Conservation (phyloP, 2,888 invertebrate genomes). For the Drepana falcataria region DNA sequence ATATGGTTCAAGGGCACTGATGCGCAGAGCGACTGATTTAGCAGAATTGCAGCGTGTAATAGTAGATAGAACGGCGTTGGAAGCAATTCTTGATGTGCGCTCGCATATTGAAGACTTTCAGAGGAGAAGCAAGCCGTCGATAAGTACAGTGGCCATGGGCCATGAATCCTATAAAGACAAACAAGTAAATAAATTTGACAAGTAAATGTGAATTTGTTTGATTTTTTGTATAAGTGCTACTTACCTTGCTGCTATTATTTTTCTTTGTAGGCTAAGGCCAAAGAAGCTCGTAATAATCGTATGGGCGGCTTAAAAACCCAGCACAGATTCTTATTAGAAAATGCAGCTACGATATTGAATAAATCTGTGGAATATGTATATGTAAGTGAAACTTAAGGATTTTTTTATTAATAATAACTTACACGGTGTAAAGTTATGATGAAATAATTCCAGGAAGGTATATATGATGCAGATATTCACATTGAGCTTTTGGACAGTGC, state of each 20-base stretch:
- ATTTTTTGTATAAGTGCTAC: slow-evolving; percentile 20
- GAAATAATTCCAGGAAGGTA: slow-evolving; percentile 76
- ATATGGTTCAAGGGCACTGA: not conserved
- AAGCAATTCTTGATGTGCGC: slow-evolving; percentile 64
- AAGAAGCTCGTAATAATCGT: slow-evolving; percentile 77
- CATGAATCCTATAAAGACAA: slow-evolving; percentile 73
- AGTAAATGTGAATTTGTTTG: slow-evolving; percentile 34
- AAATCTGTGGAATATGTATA: slow-evolving; percentile 77
- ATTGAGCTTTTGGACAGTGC: slow-evolving; percentile 81
- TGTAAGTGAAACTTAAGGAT: slow-evolving; percentile 35
- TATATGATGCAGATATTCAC: slow-evolving; percentile 82
- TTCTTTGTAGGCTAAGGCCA: slow-evolving; percentile 78
- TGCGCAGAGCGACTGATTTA: slow-evolving; percentile 11
- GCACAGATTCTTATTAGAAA: slow-evolving; percentile 84
- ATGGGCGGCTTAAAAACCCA: slow-evolving; percentile 60
- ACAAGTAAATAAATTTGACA: slow-evolving; percentile 60
- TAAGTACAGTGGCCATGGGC: slow-evolving; percentile 58
- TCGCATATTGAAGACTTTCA: slow-evolving; percentile 56
- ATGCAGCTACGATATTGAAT: slow-evolving; percentile 79
- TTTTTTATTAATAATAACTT: too few relatives aligned
- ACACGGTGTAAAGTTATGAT: not conserved
- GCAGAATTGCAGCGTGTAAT: slow-evolving; percentile 33
- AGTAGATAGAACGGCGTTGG: slow-evolving; percentile 60
- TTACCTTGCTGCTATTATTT: slow-evolving; percentile 13
- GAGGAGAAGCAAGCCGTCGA: slow-evolving; percentile 59